Conservation (phyloP, 2,888 invertebrate species). For the Thysanoteuthis rhombus region DNA sequence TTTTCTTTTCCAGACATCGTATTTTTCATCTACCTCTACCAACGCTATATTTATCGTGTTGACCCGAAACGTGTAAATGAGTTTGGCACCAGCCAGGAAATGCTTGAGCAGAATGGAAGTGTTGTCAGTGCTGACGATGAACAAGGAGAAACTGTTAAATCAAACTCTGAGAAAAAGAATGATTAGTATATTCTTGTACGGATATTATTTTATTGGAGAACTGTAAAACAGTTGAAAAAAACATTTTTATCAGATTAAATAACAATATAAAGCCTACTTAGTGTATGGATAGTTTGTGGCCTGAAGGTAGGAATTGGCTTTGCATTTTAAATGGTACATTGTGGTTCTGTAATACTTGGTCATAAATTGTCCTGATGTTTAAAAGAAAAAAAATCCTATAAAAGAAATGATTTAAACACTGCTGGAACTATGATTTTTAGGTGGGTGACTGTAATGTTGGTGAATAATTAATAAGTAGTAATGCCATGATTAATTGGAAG, state of each 20-base stretch:
- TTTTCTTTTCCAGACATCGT: slow-evolving; percentile 80
- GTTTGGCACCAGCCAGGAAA: slow-evolving; percentile 96
- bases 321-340: slow-evolving; percentile 29
- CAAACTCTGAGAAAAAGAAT: slow-evolving; percentile 54
- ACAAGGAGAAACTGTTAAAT: slow-evolving; percentile 39
- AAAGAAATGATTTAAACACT: not conserved
- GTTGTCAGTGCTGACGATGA: slow-evolving; percentile 17
- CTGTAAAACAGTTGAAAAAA: not conserved
- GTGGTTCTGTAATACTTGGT: slow-evolving; percentile 24
- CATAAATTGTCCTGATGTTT: not conserved
- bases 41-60: slow-evolving; percentile 97
- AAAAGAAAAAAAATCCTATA: not conserved
- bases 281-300: slow-evolving; percentile 1
- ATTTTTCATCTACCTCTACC: slow-evolving; percentile 98
- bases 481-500: not conserved
- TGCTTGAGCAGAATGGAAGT: slow-evolving; percentile 73
- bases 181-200: slow-evolving; percentile 40
- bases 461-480: not conserved
- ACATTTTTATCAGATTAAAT: not conserved
- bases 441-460: not conserved
- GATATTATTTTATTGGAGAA: not conserved
- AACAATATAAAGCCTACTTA: slow-evolving; percentile 2
- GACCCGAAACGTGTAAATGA: slow-evolving; percentile 95
- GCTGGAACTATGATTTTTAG: not conserved
- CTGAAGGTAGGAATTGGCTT: slow-evolving; percentile 1